Conservation (phyloP, 2,113 vertebrate species). For the Meriones unguiculatus region DNA sequence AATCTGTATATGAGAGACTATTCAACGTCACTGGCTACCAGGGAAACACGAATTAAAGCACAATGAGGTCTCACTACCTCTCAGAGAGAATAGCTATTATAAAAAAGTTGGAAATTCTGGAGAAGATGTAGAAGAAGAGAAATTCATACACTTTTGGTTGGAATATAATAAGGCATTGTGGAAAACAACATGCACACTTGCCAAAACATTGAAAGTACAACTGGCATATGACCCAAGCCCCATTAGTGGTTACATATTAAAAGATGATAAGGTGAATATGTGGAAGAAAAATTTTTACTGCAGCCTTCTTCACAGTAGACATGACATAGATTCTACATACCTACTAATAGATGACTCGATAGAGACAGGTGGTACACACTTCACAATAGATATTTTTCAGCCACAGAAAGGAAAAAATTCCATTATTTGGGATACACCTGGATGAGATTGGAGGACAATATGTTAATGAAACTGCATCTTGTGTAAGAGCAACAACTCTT, state of each 20-base stretch:
- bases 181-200: background rate
- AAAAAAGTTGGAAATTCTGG: background rate
- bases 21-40: background rate
- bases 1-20: background rate
- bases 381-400: background rate
- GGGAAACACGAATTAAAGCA: background rate
- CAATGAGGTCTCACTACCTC: background rate
- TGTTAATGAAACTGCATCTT: background rate
- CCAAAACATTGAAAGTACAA: background rate
- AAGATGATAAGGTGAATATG: background rate
- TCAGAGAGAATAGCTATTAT: background rate
- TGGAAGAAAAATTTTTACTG: background rate
- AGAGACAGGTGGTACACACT: background rate
- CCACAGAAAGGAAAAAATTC: background rate
- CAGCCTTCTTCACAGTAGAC: background rate
- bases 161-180: background rate
- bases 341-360: background rate
- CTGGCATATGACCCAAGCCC: background rate
- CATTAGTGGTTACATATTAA: background rate
- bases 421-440: background rate
- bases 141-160: background rate
- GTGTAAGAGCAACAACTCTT: background rate
- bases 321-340: background rate
- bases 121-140: background rate
- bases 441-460: background rate